phyloP scores from a whole-genome alignment of 2,113 vertebrate genomes.

The Percina caprodes region DNA sequence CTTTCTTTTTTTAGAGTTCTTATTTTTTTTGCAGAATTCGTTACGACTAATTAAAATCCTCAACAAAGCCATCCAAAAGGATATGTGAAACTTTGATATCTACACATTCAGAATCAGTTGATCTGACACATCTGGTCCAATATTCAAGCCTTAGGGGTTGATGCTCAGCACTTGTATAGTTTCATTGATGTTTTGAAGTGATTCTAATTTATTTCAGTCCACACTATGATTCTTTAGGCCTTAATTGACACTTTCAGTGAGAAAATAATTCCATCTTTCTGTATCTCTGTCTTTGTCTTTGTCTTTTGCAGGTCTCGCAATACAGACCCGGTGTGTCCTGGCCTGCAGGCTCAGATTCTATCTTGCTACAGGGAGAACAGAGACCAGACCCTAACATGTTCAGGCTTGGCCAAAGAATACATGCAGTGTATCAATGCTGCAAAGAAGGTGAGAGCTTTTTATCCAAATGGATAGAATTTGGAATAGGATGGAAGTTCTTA shows the following conservation, averaged over 20 bases:
- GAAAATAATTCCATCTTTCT: slow-evolving; percentile 1
- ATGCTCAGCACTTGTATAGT: not conserved
- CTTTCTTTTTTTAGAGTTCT: not conserved
- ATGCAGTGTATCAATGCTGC: slow-evolving; percentile 89
- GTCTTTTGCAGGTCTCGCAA: slow-evolving; percentile 80
- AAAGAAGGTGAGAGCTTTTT: slow-evolving; percentile 86
- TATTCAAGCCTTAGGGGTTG: not conserved
- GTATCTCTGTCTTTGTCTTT: slow-evolving; percentile 2
- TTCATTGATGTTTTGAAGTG: not conserved
- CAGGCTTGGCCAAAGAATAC: slow-evolving; percentile 91
- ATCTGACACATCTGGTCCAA: not conserved
- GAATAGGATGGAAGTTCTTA: not conserved
- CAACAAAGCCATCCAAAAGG: not conserved
- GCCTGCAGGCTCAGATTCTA: slow-evolving; percentile 90
- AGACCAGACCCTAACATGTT: slow-evolving; percentile 89
- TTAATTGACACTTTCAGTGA: not conserved
- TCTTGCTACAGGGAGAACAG: slow-evolving; percentile 90
- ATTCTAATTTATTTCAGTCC: not conserved
- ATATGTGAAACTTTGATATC: slow-evolving; percentile 1
- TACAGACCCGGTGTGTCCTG: slow-evolving; percentile 86
- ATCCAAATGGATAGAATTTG: not conserved
- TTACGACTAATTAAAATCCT: not conserved
- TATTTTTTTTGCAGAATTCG: not conserved
- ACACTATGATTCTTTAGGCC: not conserved
- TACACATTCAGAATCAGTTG: not conserved